Conservation (phyloP, 2,888 invertebrate species). For the Megastigmus dorsalis region DNA sequence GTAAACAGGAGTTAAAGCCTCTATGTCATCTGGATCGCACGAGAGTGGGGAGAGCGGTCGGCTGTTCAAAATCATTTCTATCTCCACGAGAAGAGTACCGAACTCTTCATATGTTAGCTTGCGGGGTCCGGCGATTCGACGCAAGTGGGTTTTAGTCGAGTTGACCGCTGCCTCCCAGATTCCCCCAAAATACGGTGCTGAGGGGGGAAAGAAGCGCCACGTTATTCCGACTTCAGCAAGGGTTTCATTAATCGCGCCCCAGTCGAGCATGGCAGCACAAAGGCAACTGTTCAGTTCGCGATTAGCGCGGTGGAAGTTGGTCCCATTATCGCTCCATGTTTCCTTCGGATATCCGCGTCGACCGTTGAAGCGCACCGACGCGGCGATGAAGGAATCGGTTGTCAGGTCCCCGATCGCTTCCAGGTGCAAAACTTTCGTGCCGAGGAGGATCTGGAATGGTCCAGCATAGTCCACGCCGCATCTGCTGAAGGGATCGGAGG, state of each 20-base stretch:
- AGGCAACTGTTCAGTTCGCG: neutral
- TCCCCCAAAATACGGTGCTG: conserved; percentile 59
- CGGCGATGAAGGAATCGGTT: conserved; percentile 55
- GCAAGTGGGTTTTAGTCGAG: conserved; percentile 60
- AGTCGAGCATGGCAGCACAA: neutral
- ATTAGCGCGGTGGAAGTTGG: conserved; percentile 49
- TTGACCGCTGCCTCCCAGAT: conserved; percentile 62
- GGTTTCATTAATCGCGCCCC: neutral
- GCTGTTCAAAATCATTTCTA: conserved; percentile 53
- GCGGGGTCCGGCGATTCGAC: conserved; percentile 48
- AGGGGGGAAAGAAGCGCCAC: conserved; percentile 60
- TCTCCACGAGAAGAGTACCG: conserved; percentile 37
- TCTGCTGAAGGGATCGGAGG: neutral
- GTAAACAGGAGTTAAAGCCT: conserved; percentile 56
- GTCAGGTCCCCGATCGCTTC: conserved; percentile 56
- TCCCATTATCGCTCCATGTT: conserved; percentile 59
- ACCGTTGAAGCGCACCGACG: conserved; percentile 53
- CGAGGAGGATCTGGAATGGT: conserved; percentile 26
- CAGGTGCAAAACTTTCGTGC: conserved; percentile 58
- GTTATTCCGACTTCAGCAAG: neutral
- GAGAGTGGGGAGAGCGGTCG: conserved; percentile 48
- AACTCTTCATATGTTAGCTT: conserved; percentile 59
- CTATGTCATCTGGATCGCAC: conserved; percentile 48
- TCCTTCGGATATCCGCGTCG: conserved; percentile 55
- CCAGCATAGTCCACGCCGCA: neutral